phyloP scores from a whole-genome alignment of 2,888 invertebrate species.

The Xanthia togata region DNA sequence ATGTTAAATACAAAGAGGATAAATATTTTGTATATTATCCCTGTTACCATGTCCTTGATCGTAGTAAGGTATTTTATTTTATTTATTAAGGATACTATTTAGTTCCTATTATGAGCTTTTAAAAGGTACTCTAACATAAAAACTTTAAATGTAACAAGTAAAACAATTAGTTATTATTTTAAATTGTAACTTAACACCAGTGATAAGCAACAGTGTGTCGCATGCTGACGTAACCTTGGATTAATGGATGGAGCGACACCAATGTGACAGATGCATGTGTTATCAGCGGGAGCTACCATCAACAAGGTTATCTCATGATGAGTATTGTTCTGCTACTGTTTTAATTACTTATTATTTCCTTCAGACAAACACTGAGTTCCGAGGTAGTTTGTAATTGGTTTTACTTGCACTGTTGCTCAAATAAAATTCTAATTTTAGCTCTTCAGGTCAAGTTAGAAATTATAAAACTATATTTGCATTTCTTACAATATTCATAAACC shows the following conservation, averaged over 20 bases:
- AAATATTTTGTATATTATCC: conserved; percentile 17
- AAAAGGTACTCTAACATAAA: not conserved
- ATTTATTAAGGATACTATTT: too few species aligned
- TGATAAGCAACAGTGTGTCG: conserved; percentile 45
- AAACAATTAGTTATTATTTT: conserved; percentile 37
- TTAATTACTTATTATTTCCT: conserved; percentile 28
- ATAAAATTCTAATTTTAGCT: not conserved
- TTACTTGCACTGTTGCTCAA: not conserved
- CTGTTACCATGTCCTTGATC: not conserved
- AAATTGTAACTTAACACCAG: conserved; percentile 24
- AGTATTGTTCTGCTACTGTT: conserved; percentile 42
- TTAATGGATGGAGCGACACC: conserved; percentile 61
- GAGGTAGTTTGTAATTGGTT: not conserved
- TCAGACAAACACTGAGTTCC: not conserved
- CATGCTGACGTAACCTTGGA: conserved; percentile 64
- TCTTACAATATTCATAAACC: not conserved
- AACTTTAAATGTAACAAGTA: not conserved
- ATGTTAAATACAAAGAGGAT: conserved; percentile 15
- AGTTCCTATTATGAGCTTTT: not conserved
- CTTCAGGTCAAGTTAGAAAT: conserved; percentile 1
- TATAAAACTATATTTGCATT: not conserved
- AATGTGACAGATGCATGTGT: conserved; percentile 63
- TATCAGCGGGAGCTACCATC: conserved; percentile 63
- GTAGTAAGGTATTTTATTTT: not conserved
- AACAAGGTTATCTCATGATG: conserved; percentile 63